A percentile compares a stretch with the other conserved stretches of the same genome.
These are phyloP conservation scores for Battus philenor DNA, from an alignment of 1,140 invertebrate genomes.

Conservation along the genomic window DNA sequence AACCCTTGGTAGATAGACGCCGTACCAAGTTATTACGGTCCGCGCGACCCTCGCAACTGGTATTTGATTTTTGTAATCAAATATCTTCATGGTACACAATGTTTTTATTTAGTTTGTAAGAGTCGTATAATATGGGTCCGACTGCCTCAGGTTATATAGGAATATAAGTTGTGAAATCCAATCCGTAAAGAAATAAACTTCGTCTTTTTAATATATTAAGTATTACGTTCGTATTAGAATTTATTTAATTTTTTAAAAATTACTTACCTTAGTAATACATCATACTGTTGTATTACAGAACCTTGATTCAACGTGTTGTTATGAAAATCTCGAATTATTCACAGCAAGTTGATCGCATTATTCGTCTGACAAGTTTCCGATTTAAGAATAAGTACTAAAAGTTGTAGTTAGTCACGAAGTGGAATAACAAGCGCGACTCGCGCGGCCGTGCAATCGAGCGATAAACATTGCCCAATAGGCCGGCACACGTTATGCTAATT, in stretches of 20 bases:
- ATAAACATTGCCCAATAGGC: conserved; percentile 22
- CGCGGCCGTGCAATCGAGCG: conserved; percentile 14
- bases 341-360: too few relatives aligned
- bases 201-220: too few relatives aligned
- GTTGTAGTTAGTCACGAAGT: too few relatives aligned
- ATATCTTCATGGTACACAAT: conserved; percentile 21
- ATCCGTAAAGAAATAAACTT: too few relatives aligned
- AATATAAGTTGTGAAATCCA: too few relatives aligned
- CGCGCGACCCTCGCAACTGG: conserved; percentile 31
- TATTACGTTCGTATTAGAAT: too few relatives aligned
- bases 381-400: too few relatives aligned
- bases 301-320: not conserved
- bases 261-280: too few relatives aligned
- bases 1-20: conserved; percentile 47
- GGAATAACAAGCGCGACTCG: not conserved
- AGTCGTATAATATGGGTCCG: conserved; percentile 7
- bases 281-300: too few relatives aligned
- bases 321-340: too few relatives aligned
- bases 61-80: conserved; percentile 42
- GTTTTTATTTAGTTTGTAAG: conserved; percentile 15
- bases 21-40: conserved; percentile 51
- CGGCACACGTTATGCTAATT: conserved; percentile 21
- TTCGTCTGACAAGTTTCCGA: too few relatives aligned
- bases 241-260: too few relatives aligned
- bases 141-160: not conserved